phyloP scores from a whole-genome alignment of 1,140 invertebrate species.

The Dendroctonus valens region DNA sequence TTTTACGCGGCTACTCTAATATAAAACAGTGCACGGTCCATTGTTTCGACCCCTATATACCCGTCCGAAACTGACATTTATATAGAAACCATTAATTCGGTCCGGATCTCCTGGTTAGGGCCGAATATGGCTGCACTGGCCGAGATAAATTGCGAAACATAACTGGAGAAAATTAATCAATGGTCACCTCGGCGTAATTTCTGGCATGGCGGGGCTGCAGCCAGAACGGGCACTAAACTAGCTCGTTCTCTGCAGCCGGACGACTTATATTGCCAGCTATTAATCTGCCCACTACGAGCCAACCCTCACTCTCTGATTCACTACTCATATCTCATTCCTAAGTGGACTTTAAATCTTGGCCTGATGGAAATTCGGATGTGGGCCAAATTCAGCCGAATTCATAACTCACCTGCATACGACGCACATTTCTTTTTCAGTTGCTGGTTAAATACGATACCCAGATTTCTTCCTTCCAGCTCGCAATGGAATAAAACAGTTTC shows the following conservation, averaged over 20 bases:
- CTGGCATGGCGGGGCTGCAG: constrained; percentile 33
- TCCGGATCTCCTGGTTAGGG: constrained; percentile 30
- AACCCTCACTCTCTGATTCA: constrained; percentile 24
- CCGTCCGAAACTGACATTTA: constrained; percentile 35
- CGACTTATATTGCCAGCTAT: constrained; percentile 34
- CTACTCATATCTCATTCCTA: constrained; percentile 32
- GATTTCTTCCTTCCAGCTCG: background rate
- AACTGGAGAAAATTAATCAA: constrained; percentile 38
- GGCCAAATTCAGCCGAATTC: too few species aligned
- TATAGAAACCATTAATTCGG: constrained; percentile 35
- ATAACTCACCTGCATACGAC: too few species aligned
- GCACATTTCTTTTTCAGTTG: background rate
- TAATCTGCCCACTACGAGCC: constrained; percentile 28
- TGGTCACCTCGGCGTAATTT: constrained; percentile 37
- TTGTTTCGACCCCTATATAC: constrained; percentile 31
- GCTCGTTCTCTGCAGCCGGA: constrained; percentile 22
- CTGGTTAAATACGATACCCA: background rate
- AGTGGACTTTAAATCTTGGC: constrained; percentile 22
- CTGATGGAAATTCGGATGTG: background rate
- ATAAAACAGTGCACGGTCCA: constrained; percentile 31
- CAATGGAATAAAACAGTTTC: constrained; percentile 3
- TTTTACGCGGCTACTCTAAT: constrained; percentile 26
- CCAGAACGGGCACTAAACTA: constrained; percentile 23
- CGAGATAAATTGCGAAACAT: constrained; percentile 37
- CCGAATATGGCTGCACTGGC: constrained; percentile 31